Percentiles rank a stretch among this genome's conserved stretches.
phyloP scores from a whole-genome alignment of 2,113 vertebrate species.

The Leuciscus idus region DNA sequence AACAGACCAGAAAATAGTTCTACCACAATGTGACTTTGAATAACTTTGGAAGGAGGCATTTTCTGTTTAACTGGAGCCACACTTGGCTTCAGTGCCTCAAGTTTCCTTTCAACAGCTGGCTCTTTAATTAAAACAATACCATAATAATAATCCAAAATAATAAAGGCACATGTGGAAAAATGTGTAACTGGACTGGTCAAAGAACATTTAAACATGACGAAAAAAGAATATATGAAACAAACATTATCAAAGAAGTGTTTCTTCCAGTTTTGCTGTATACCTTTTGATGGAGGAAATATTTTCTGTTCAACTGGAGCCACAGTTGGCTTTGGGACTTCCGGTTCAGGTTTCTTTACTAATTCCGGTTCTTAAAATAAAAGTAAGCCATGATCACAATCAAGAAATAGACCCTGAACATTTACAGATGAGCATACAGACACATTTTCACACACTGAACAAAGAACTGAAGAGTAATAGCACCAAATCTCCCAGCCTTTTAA shows the following conservation, averaged over 20 bases:
- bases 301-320: slow-evolving; percentile 42
- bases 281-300: slow-evolving; percentile 36
- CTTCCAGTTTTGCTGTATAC: slow-evolving; percentile 45
- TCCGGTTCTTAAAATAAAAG: slow-evolving; percentile 54
- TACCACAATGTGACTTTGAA: neutral
- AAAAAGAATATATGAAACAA: neutral
- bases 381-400: slow-evolving; percentile 45
- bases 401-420: slow-evolving; percentile 13
- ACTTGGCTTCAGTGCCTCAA: slow-evolving; percentile 46
- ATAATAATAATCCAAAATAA: slow-evolving; percentile 22
- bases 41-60: slow-evolving; percentile 65
- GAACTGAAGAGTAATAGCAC: slow-evolving; percentile 21
- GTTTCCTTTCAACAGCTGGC: slow-evolving; percentile 51
- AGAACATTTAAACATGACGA: neutral
- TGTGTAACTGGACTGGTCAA: neutral
- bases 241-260: slow-evolving; percentile 13
- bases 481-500: slow-evolving; percentile 12
- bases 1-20: neutral
- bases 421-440: slow-evolving; percentile 1
- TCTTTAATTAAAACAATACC: slow-evolving; percentile 54
- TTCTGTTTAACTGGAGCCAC: slow-evolving; percentile 65
- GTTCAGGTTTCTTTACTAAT: slow-evolving; percentile 47
- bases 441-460: neutral
- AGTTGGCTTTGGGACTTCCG: slow-evolving; percentile 33
- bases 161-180: neutral